Base-by-base conservation (phyloP, 2,888 invertebrate species). In the Microctonus brassicae region DNA sequence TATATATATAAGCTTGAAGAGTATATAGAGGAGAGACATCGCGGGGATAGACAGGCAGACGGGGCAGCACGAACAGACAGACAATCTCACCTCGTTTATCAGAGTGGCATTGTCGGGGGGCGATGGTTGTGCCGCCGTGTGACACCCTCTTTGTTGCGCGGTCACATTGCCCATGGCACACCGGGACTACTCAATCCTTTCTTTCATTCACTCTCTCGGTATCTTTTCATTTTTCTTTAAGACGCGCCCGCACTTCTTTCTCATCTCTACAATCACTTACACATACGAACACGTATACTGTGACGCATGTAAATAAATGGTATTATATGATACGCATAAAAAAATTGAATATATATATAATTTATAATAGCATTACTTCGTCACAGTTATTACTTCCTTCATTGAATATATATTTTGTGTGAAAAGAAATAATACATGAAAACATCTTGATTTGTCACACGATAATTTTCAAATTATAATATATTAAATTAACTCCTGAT, bases 51-150 rank as follows among this genome's bases (percentile, higher is more conserved):
- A 77, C 74, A 73, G 74, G 72, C 74, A 72, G 74, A 80, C 78
- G 75, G 77, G 77, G 75, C 77, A 77, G 61, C 60, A 75, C 73
- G 71, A 77, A 80, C 83, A 79, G 79, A 82, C 84, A 82, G 83
- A 85, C 84, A 86, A 86, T 86, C 84, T 85, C 81, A 81, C 82
- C 84, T 86, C 86, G 86, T 86, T 86, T 86, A 86, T 86, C 86
- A 86, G 86, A 80, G 78, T 77, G 78, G 83, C 80, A 85, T 85
- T 84, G 85, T 85, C 76, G 79, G 79, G 78, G 77, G 47, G 47
- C 17, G 80, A 84, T 84, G 84, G 81, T 81, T 82, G 81, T 78
- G 79, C 78, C 78, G 39, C 39, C 39, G 78, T 80, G 84, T 84
- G 85, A 84, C 86, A 84, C 82, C 82, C 84, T 80, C 80, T 84